Percentiles rank a stretch among this genome's conserved stretches.
Conservation (phyloP, 1,140 invertebrate species). For the Heliconius melpomene region DNA sequence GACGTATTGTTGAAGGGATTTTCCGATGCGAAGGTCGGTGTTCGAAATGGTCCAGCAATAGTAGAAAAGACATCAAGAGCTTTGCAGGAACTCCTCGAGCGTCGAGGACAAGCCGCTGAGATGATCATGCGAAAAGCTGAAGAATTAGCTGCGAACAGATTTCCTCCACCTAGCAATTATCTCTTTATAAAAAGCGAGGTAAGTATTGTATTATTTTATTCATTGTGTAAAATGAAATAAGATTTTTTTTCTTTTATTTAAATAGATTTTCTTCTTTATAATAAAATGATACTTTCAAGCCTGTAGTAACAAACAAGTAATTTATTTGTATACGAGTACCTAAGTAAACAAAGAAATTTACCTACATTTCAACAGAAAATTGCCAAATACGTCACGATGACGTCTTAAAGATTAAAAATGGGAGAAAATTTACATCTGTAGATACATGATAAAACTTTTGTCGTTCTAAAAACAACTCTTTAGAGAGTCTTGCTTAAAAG, state of each 20-base stretch:
- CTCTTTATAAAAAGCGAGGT: slow-evolving; percentile 63
- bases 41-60: slow-evolving; percentile 62
- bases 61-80: slow-evolving; percentile 58
- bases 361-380: not conserved
- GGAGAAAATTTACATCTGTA: not conserved
- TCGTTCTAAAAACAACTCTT: not conserved
- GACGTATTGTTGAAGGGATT: slow-evolving; percentile 59
- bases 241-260: no score
- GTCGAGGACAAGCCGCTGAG: slow-evolving; percentile 60
- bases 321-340: no score
- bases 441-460: not conserved
- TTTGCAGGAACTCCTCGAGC: slow-evolving; percentile 58
- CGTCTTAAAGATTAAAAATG: not conserved
- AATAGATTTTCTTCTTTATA: no score
- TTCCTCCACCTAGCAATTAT: slow-evolving; percentile 47
- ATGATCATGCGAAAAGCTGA: slow-evolving; percentile 69
- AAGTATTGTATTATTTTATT: slow-evolving; percentile 35
- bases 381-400: not conserved
- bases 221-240: no score
- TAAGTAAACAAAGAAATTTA: not conserved
- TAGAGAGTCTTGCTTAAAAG: not conserved
- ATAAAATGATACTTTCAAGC: no score
- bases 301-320: no score
- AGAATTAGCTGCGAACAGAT: slow-evolving; percentile 48
- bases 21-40: slow-evolving; percentile 55